Evolutionary conservation across 2,888 invertebrate genomes (phyloP).

Genomic region (Danaus chrysippus): DNA sequence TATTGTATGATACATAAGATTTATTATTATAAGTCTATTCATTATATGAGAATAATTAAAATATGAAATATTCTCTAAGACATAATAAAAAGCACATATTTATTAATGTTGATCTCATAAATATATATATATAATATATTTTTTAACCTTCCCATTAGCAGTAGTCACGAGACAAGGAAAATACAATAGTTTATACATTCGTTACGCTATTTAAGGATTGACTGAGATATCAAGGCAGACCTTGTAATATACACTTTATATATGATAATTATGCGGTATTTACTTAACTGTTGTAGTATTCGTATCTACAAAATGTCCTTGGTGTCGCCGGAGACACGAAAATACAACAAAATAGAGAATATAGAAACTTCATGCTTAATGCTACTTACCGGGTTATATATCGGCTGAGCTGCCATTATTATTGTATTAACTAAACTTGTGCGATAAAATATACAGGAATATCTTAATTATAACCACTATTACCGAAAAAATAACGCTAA

Average conservation of each 20-base stretch:
- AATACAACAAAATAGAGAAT: conserved; percentile 29
- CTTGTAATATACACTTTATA: neutral
- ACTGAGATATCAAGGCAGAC: neutral
- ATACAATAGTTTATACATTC: neutral
- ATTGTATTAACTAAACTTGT: conserved; percentile 8
- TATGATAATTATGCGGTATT: conserved; percentile 15
- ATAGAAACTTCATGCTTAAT: conserved; percentile 21
- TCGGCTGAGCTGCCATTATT: conserved; percentile 59
- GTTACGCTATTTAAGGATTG: neutral
- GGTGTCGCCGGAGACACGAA: conserved; percentile 43
- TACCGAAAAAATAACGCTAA: conserved; percentile 39
- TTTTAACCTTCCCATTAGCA: neutral
- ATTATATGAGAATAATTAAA: no score
- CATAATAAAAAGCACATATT: no score
- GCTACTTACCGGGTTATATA: conserved; percentile 65
- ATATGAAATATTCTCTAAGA: no score
- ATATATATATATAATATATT: no score
- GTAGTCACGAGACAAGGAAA: conserved; percentile 4
- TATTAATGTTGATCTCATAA: no score
- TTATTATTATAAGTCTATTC: no score
- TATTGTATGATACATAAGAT: no score
- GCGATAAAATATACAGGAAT: conserved; percentile 3
- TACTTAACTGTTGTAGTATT: conserved; percentile 9
- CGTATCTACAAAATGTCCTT: conserved; percentile 49
- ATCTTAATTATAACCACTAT: neutral